Evolutionary conservation across 2,797 vertebrate species (phyloP), one percentile per base, ranked within the genome.

Genomic region (Cottoperca gobio): DNA sequence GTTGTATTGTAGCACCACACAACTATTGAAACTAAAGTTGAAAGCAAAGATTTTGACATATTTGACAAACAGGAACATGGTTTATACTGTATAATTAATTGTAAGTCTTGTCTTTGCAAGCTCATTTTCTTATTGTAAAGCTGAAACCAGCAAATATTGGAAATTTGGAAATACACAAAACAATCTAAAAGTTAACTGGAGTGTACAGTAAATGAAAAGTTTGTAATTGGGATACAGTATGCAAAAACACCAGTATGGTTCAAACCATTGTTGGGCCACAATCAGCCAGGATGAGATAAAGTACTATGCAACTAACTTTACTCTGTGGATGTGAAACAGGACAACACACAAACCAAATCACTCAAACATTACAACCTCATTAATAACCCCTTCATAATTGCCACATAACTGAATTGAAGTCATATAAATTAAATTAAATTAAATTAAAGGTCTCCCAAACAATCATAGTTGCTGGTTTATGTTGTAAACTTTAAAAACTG

Each of bases 401-500:
- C n/a, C 17, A 42, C 2, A 16, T 37, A 8, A 13, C 17, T 35
- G 26, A 12, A 62, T 68, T 23, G 11, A 42, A 75, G 23, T 35
- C 14, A 65, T 16, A 33, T n/a, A n/a, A n/a, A n/a, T 28, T 26
- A 19, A 61, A 16, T 59, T 12, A 64, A 60, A 63, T 46, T 5
- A 16, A 63, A 64, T 31, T 8, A 52, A 24, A 26, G 53, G 39
- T 39, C 31, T 40, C 35, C 10, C 17, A 58, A 21, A 54, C 42
- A 78, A 35, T n/a, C 33, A 17, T 12, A 16, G 2, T 7, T 50
- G 9, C 40, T 10, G 8, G 37, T 24, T 72, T 76, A 1, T 65
- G 61, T 14, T 37, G 9, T 59, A 61, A 49, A 55, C 31, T 49
- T 8, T 61, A 65, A 48, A 17, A 54, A 61, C 61, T 57, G 70